Conservation (phyloP, 2,888 invertebrate species). For the Cataglyphis rosenhaueri region DNA sequence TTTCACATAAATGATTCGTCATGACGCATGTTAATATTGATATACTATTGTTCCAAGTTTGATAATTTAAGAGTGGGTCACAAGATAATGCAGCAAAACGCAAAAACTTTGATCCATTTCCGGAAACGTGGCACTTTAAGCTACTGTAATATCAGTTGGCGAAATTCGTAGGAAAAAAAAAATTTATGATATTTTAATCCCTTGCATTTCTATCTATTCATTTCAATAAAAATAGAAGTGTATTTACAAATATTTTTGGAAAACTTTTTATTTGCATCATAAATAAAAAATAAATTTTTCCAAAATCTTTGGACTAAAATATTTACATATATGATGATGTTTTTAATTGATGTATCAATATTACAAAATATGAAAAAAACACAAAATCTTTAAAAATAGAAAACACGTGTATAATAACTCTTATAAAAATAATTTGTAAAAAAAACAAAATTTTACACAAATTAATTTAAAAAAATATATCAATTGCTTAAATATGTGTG, state of each 20-base stretch:
- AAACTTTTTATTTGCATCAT: not conserved
- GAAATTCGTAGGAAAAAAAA: not conserved
- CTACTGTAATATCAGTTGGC: not conserved
- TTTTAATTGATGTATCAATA: not conserved
- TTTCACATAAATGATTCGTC: constrained; percentile 10
- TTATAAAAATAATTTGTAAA: not conserved
- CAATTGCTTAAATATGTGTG: not conserved
- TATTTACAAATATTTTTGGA: not conserved
- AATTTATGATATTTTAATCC: not conserved
- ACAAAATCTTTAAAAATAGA: not conserved
- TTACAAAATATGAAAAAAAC: not conserved
- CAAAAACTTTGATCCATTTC: not conserved
- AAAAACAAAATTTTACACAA: not conserved
- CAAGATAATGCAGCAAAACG: not conserved
- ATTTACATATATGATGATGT: not conserved
- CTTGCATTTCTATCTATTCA: not conserved
- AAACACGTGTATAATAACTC: not conserved
- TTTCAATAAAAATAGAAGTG: not conserved
- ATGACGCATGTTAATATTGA: not conserved
- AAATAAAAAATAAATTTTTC: not conserved
- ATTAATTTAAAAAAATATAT: not conserved
- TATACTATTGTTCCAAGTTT: not conserved
- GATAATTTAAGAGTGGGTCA: not conserved
- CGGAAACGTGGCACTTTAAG: not conserved
- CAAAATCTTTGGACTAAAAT: not conserved